phyloP scores from a whole-genome alignment of 2,888 invertebrate genomes.

The Chouioia cunea region DNA sequence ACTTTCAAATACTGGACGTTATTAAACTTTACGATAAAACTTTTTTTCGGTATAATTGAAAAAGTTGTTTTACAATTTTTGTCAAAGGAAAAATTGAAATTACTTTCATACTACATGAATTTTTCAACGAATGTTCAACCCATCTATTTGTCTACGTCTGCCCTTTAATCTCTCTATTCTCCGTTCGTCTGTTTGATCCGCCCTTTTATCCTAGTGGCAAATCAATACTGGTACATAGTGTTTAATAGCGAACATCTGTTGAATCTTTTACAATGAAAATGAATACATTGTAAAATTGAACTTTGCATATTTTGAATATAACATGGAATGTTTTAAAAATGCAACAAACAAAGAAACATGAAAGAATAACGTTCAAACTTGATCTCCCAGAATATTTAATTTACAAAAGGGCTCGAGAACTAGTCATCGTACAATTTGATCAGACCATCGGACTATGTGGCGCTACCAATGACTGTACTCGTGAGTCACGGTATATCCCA shows the following conservation, averaged over 20 bases:
- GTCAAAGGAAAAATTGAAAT: too few species aligned
- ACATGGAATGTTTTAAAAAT: too few species aligned
- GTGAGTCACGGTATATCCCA: conserved; percentile 32
- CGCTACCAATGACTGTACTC: conserved; percentile 12
- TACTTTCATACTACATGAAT: too few species aligned
- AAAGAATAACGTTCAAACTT: background rate
- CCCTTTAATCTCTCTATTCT: conserved; percentile 26
- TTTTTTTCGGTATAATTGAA: too few species aligned
- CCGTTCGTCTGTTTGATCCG: conserved; percentile 33
- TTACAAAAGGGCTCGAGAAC: too few species aligned
- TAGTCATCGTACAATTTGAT: too few species aligned
- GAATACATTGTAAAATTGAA: background rate
- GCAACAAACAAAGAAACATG: background rate
- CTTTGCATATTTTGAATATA: background rate
- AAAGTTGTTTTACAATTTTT: too few species aligned
- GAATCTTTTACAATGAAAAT: conserved; percentile 1
- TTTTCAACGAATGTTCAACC: too few species aligned
- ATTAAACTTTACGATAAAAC: too few species aligned
- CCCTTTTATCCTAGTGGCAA: conserved; percentile 3
- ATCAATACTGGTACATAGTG: conserved; percentile 32
- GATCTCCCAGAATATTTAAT: too few species aligned
- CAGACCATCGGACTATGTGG: background rate
- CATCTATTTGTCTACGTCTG: conserved; percentile 5
- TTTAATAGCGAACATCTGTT: conserved; percentile 25
- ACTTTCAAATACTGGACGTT: too few species aligned